These are phyloP conservation scores for Cladorhizidae sp. DNA, from an alignment of 37 sponge, comb jelly and placozoan genomes.

Conservation along the genomic window DNA sequence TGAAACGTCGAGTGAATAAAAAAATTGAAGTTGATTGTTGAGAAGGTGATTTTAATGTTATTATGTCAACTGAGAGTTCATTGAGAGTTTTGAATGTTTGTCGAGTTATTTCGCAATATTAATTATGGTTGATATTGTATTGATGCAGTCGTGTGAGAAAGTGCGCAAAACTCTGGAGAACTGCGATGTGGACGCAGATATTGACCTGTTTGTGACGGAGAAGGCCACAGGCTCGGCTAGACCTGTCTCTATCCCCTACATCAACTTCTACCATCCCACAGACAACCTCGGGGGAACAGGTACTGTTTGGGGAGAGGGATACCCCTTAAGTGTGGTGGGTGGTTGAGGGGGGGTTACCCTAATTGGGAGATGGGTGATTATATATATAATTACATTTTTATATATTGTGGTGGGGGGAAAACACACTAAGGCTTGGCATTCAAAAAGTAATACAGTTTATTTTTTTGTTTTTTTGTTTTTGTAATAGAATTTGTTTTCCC, in stretches of 20 bases:
- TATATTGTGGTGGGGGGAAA: too few species aligned
- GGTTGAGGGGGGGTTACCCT: neutral
- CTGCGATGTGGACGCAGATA: conserved; percentile 86
- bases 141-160: conserved; percentile 60
- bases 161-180: conserved; percentile 76
- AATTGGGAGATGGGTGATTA: neutral
- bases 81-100: too few species aligned
- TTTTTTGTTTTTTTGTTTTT: too few species aligned
- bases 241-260: conserved; percentile 71
- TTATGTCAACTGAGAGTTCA: too few species aligned
- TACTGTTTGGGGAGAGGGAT: neutral
- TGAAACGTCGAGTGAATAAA: too few species aligned
- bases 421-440: too few species aligned
- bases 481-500: too few species aligned
- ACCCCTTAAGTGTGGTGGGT: neutral
- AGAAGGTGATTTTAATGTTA: too few species aligned
- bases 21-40: too few species aligned
- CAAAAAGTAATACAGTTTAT: too few species aligned
- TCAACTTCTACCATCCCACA: conserved; percentile 74
- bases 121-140: neutral
- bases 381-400: neutral
- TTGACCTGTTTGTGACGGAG: conserved; percentile 82
- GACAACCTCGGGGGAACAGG: neutral
- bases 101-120: neutral
- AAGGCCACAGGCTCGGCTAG: conserved; percentile 65